Evolutionary conservation across 2,113 vertebrate genomes (phyloP), one percentile per base, ranked within the genome.

Genomic region (Rallus limicola): DNA sequence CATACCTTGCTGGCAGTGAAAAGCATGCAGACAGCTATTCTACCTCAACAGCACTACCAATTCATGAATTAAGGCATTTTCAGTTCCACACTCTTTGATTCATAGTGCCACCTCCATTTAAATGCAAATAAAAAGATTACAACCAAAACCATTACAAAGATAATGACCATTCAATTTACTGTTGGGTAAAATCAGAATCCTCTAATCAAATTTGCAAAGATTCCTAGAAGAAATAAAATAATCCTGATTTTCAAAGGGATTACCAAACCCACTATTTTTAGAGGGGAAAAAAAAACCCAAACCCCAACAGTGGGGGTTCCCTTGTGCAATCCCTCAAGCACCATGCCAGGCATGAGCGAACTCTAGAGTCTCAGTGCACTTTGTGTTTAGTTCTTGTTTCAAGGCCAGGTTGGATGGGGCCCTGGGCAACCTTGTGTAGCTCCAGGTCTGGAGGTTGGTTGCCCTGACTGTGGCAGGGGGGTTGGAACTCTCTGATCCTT

Each of bases 191-290:
- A 46, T 28, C 59, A 83, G 16, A 64, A 69, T 52, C 62, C 50
- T 64, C 64, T 26, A 44, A 8, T 18, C 26, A 67, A 56, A 53
- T 53, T 10, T 10, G 4, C 16, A 64, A 60, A 42, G 26, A 60
- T 25, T 53, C 16, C 12, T 55, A 65, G 23, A 20, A 56, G 28
- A 40, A 86, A 40, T 19, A 86, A 60, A 82, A 59, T 44, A 46
- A 25, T 0, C 19, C 29, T 20, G 3, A 34, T 64, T 72, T 86
- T 46, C 1, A 0, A 71, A 83, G 8, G 19, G 13, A 82, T 63
- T 85, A 67, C 36, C 65, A 38, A 48, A 83, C 93, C 34, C 6
- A 25, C 5, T 44, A 18, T 4, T 78, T 46, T 36, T 40, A 46
- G 33, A 25, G 21, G 55, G 56, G 29, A 38, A 42, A n/a, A 48